Evolutionary conservation across 1,140 invertebrate species (phyloP).

Genomic region (Polypedilum pembai): DNA sequence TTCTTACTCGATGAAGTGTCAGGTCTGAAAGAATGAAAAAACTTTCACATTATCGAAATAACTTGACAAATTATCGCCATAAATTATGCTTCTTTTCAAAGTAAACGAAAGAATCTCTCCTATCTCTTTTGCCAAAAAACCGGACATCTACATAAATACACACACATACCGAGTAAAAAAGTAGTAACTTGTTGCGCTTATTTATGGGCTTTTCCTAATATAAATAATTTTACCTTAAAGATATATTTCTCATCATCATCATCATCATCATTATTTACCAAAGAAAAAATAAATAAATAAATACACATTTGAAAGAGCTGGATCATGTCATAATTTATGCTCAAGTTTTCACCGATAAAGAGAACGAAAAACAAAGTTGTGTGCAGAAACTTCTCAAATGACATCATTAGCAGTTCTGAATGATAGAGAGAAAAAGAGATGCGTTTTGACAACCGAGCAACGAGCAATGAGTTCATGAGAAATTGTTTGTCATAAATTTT

Average conservation of each 20-base stretch:
- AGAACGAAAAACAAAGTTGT: no score
- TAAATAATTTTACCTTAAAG: neutral
- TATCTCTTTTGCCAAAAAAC: no score
- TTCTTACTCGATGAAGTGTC: neutral
- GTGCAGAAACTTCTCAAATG: no score
- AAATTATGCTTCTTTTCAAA: neutral
- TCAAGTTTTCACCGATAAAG: no score
- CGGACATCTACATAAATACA: no score
- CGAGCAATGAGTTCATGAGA: no score
- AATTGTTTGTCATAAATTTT: no score
- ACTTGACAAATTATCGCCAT: conserved; percentile 12
- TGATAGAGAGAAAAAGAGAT: no score
- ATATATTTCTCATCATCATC: neutral
- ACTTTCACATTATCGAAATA: conserved; percentile 7
- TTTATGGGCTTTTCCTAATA: conserved; percentile 1
- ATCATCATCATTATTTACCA: conserved; percentile 1
- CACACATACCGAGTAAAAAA: neutral
- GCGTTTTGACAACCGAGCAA: no score
- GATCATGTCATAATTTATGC: no score
- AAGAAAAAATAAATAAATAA: neutral
- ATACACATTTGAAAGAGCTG: no score
- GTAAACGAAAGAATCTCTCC: neutral
- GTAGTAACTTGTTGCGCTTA: neutral
- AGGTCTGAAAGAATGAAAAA: neutral
- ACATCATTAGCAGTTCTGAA: no score